phyloP scores from a whole-genome alignment of 2,113 vertebrate genomes.

The Globicephala melas region DNA sequence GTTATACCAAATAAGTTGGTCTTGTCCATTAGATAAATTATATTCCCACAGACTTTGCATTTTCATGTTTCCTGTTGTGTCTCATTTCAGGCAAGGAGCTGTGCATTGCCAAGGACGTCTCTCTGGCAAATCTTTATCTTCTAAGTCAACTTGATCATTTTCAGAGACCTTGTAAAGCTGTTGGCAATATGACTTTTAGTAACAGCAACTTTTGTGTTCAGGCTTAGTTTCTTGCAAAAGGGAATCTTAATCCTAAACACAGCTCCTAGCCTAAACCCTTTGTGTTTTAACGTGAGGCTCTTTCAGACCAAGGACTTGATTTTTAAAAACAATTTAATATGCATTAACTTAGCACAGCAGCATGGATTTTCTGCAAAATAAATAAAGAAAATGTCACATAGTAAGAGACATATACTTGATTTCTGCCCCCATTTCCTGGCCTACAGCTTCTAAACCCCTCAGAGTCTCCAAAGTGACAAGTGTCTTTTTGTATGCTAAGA shows the following conservation, averaged over 20 bases:
- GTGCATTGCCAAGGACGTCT: not conserved
- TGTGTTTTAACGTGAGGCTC: not conserved
- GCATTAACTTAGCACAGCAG: not conserved
- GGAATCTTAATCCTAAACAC: not conserved
- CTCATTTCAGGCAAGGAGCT: not conserved
- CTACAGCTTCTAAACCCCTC: not conserved
- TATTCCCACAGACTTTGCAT: not conserved
- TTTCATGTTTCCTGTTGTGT: constrained; percentile 5
- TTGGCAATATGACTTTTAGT: constrained; percentile 40
- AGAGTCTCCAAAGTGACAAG: not conserved
- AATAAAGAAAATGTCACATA: not conserved
- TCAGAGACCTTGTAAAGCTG: not conserved
- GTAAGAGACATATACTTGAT: not conserved
- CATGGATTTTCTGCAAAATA: constrained; percentile 11
- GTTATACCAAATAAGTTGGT: constrained; percentile 23
- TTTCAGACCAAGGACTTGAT: constrained; percentile 23
- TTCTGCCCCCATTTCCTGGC: not conserved
- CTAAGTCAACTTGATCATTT: constrained; percentile 40
- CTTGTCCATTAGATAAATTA: constrained; percentile 41
- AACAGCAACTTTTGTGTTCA: not conserved
- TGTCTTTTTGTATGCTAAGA: not conserved
- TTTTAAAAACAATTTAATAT: not conserved
- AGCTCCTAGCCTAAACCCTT: not conserved
- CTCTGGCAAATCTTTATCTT: constrained; percentile 35
- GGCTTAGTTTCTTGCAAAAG: constrained; percentile 23